Evolutionary conservation across 2,797 vertebrate genomes (phyloP).

Genomic region (Takifugu ocellatus): DNA sequence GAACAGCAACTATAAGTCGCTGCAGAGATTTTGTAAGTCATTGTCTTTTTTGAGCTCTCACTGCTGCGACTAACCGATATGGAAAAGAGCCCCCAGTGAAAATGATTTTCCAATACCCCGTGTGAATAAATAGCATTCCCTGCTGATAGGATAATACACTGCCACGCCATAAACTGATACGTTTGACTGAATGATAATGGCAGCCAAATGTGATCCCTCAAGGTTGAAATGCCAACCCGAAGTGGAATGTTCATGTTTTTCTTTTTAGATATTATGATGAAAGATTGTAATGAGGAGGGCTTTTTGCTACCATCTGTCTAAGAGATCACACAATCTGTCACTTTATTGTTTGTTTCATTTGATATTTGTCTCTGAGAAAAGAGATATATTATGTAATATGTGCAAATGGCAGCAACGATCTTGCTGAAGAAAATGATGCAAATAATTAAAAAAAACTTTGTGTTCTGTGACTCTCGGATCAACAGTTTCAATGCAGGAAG

Average conservation of each 20-base stretch:
- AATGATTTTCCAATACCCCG: constrained; percentile 73
- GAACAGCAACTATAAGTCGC: constrained; percentile 2
- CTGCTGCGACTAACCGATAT: constrained; percentile 3
- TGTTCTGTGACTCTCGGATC: constrained; percentile 50
- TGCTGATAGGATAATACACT: constrained; percentile 51
- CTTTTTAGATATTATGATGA: constrained; percentile 46
- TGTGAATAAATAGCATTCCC: constrained; percentile 49
- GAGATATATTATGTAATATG: constrained; percentile 23
- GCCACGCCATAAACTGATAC: constrained; percentile 26
- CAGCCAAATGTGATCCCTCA: constrained; percentile 30
- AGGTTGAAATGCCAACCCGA: constrained; percentile 36
- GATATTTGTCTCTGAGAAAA: constrained; percentile 19
- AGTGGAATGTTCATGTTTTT: constrained; percentile 6
- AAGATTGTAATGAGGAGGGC: constrained; percentile 38
- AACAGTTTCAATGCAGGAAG: constrained; percentile 49
- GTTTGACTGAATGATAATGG: constrained; percentile 34
- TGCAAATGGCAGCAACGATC: constrained; percentile 31
- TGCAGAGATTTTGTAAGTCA: constrained; percentile 49
- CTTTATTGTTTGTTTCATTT: constrained; percentile 21
- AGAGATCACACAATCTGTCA: constrained; percentile 6
- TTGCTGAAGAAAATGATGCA: constrained; percentile 28
- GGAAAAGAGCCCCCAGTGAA: constrained; percentile 67
- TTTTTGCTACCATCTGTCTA: constrained; percentile 6
- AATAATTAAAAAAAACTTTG: constrained; percentile 17
- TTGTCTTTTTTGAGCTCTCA: constrained; percentile 52